Evolutionary conservation across 2,797 vertebrate species (phyloP), one percentile per base, ranked within the genome.

Genomic region (Falco biarmicus): DNA sequence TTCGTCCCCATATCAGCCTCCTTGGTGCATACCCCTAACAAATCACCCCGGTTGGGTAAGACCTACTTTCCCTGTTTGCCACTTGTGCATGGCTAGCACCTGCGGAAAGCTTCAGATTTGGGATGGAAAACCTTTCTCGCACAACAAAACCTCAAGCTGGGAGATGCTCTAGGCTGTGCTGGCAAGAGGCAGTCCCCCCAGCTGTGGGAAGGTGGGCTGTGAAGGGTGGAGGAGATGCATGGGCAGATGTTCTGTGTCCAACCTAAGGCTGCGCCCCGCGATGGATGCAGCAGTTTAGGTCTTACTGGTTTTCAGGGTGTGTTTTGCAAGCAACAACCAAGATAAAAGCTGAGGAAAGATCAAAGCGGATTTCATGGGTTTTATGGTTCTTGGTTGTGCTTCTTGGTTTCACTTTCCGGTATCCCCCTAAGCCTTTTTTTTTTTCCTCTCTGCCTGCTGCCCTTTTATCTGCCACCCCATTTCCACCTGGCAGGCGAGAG

Each of bases 311-410:
- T 60, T 57, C 77, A 73, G 66, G 80, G 63, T 28, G 65, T 51
- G 43, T 59, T 54, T 59, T 0, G 3, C 48, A 28, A 50, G 47
- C 2, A 4, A 37, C 31, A 20, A 25, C 24, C 0, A 1, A 93
- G 92, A 91, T 74, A 57, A 91, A 92, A 94, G 84, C 84, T 47
- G 76, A 83, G 91, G 53, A 14, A 85, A 92, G 91, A 96, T 96
- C 87, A 92, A 96, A 96, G 92, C 13, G 0, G 25, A 10, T 90
- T 87, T 87, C 48, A 53, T 64, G 84, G 89, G 5, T 45, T 93
- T 77, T 79, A 48, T 87, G 89, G 89, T 43, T 82, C 93, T 77
- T 37, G 37, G 37, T 37, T 37, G 11, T 53, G 65, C 81, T 93
- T 74, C 80, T 91, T 48, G 51, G 51, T 93, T 95, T 96, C 74